Evolutionary conservation across 2,797 vertebrate genomes (phyloP), one percentile per base, ranked within the genome.

Genomic region (Clarias pachynema): DNA sequence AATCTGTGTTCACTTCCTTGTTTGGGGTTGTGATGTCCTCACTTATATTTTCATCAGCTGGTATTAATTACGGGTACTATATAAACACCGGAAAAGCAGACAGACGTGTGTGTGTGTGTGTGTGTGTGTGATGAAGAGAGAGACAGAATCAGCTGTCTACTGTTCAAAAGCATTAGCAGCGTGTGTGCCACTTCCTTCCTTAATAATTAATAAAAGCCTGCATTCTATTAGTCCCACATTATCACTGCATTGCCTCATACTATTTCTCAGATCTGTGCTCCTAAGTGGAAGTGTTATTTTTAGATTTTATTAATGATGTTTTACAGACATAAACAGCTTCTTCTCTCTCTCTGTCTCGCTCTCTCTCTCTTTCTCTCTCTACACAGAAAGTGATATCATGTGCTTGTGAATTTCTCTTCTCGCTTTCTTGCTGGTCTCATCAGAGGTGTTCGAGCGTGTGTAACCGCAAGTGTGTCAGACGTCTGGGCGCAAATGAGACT

Each of bases 141-240:
- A 91, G 94, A 91, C 85, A 90, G 81, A 83, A 81, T 49, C 10
- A 49, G 44, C 44, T 49, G 44, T 49, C 44, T 75, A 79, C 88
- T 90, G 91, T 89, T 90, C 89, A 92, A 90, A 89, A 88, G 91
- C 90, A 91, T 92, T 90, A 90, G 81, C 56, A 40, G 89, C 74
- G 63, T 89, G 88, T 89, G 88, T 84, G 87, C 75, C 68, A 44
- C 91, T 89, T 94, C 93, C 92, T 93, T 91, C 93, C 89, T 94
- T 93, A 94, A 95, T 95, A 93, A 94, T 95, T 94, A 91, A 95
- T 95, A 90, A 91, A 90, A 88, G 89, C 74, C 15, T 91, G 91
- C 90, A 89, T 93, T 92, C 91, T 94, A 94, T 95, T 93, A 93
- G 93, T 88, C 70, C 81, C 12, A 86, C 91, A 91, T 95, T 95